Conservation (phyloP, 2,888 invertebrate species). For the Brenthis daphne region DNA sequence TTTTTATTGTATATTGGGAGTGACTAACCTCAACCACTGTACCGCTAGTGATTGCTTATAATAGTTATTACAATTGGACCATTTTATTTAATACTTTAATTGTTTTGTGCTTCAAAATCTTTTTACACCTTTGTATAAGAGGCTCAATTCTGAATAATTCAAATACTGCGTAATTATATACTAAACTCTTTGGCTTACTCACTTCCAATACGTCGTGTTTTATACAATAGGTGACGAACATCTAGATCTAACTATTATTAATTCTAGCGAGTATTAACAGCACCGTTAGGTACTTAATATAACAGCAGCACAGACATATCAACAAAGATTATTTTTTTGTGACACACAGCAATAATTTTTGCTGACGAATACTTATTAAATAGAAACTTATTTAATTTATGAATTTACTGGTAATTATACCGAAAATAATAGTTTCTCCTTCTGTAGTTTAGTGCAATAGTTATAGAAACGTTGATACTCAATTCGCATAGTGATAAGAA, state of each 20-base stretch:
- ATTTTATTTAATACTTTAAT: not conserved
- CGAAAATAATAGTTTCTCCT: not conserved
- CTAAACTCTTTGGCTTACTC: constrained; percentile 11
- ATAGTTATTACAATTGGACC: not conserved
- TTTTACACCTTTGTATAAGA: not conserved
- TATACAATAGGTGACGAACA: constrained; percentile 3
- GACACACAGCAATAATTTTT: not conserved
- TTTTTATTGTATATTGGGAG: constrained; percentile 28
- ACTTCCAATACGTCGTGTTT: constrained; percentile 21
- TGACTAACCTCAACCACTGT: constrained; percentile 16
- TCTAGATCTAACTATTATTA: not conserved
- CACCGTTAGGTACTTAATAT: constrained; percentile 23
- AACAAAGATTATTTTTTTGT: constrained; percentile 15
- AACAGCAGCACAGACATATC: constrained; percentile 27
- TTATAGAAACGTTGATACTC: constrained; percentile 28
- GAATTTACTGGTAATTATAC: not conserved
- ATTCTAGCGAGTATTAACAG: constrained; percentile 14
- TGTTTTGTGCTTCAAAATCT: not conserved
- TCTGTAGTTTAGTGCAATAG: not conserved
- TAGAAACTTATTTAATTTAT: not conserved
- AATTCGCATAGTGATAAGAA: constrained; percentile 47
- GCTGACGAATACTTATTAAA: not conserved
- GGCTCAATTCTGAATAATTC: too few species aligned
- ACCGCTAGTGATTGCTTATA: not conserved
- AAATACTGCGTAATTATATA: too few species aligned